These are phyloP conservation scores for Hemiscyllium ocellatum DNA, from an alignment of 2,113 vertebrate species.

Conservation along the genomic window DNA sequence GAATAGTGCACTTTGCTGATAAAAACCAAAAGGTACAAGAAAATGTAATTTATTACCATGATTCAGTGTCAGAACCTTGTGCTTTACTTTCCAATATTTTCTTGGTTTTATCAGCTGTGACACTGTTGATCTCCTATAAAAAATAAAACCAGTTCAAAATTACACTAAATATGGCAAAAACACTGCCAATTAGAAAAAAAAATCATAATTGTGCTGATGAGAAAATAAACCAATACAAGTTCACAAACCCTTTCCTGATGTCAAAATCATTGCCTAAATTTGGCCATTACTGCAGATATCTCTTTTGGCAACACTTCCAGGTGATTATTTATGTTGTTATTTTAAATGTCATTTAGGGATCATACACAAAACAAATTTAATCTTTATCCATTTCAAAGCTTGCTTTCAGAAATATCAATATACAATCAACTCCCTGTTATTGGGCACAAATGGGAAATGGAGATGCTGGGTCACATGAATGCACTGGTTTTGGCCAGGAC, in stretches of 20 bases:
- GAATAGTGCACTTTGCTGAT: background rate
- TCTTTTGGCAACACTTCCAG: background rate
- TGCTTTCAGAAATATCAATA: background rate
- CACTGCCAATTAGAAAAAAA: background rate
- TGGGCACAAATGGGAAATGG: no score
- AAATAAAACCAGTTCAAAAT: background rate
- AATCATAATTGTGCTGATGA: background rate
- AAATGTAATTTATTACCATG: constrained; percentile 45
- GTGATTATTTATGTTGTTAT: background rate
- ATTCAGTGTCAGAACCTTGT: constrained; percentile 42
- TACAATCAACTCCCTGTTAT: background rate
- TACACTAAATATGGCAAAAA: background rate
- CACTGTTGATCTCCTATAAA: background rate
- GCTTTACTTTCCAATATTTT: constrained; percentile 39
- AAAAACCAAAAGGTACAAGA: background rate
- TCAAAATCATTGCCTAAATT: background rate
- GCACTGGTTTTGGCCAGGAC: no score
- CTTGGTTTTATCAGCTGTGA: constrained; percentile 40
- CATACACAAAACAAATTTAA: background rate
- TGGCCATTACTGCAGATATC: background rate
- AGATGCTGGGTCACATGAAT: no score
- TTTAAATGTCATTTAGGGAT: background rate
- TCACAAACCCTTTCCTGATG: background rate
- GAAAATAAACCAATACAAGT: background rate
- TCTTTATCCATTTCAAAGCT: background rate